Evolutionary conservation across 2,797 vertebrate species (phyloP).

Genomic region (Chelmon rostratus): DNA sequence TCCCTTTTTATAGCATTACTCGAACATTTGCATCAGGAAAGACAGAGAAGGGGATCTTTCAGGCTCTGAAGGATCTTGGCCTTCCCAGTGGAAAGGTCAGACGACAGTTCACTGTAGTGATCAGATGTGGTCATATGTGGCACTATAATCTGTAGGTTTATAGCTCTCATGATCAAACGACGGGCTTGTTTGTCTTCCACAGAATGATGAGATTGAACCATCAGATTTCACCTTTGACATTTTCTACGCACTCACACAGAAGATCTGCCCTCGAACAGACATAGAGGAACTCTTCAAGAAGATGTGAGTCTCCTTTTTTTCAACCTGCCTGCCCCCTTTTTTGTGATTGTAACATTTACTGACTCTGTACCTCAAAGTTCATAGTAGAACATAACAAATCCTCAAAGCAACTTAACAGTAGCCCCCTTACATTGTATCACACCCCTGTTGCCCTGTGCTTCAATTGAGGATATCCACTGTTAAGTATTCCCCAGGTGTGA

Average conservation of each 20-base stretch:
- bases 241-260: constrained; percentile 98
- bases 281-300: constrained; percentile 98
- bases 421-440: neutral
- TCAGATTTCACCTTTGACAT: constrained; percentile 95
- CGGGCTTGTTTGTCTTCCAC: constrained; percentile 57
- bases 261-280: constrained; percentile 99
- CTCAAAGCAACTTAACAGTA: neutral
- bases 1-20: constrained; percentile 88
- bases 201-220: constrained; percentile 98
- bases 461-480: constrained; percentile 3
- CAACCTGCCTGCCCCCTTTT: neutral
- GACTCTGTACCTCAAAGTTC: constrained; percentile 10
- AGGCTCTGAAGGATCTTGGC: constrained; percentile 97
- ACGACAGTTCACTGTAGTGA: neutral
- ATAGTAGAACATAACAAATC: neutral
- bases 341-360: neutral
- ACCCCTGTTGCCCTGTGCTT: constrained; percentile 12
- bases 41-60: constrained; percentile 99
- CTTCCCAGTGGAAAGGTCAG: constrained; percentile 99
- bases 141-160: neutral
- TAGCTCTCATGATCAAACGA: neutral
- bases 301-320: constrained; percentile 88
- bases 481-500: constrained; percentile 37
- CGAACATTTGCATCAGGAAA: constrained; percentile 99
- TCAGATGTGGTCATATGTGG: neutral